Evolutionary conservation across 2,113 vertebrate genomes (phyloP).

Genomic region (Coryphaenoides rupestris): DNA sequence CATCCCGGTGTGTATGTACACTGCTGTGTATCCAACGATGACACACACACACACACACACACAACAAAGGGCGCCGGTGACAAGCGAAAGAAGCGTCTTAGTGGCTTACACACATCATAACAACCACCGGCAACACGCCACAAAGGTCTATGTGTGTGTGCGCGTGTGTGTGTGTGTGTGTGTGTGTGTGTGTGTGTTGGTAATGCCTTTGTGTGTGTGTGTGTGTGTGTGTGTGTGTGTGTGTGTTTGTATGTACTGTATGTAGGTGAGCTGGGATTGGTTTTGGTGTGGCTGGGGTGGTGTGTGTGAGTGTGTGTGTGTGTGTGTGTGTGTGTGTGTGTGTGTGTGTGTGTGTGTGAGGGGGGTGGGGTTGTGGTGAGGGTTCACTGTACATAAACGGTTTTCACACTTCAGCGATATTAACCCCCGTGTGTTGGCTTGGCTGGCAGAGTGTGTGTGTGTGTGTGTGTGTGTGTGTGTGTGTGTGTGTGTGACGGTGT

Average conservation of each 20-base stretch:
- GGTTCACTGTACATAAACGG: constrained; percentile 63
- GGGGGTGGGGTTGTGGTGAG: constrained; percentile 6
- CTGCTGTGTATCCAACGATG: constrained; percentile 74
- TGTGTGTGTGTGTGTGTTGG: constrained; percentile 21
- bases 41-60: too few species aligned
- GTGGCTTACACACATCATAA: constrained; percentile 51
- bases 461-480: too few species aligned
- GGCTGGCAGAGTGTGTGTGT: constrained; percentile 50
- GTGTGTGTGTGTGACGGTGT: too few species aligned
- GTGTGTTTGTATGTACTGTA: constrained; percentile 2
- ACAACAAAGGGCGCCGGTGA: too few species aligned
- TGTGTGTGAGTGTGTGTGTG: constrained; percentile 1
- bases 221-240: constrained; percentile 20
- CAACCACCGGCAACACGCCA: constrained; percentile 14
- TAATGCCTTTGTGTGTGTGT: not conserved
- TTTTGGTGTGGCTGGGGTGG: constrained; percentile 14
- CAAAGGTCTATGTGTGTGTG: constrained; percentile 53
- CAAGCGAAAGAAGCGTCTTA: constrained; percentile 61
- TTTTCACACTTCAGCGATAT: constrained; percentile 68
- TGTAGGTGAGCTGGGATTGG: constrained; percentile 1
- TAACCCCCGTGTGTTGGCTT: constrained; percentile 45
- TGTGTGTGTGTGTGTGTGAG: constrained; percentile 5
- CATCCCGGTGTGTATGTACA: constrained; percentile 71
- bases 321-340: constrained; percentile 23
- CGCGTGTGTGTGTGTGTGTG: constrained; percentile 1